Evolutionary conservation across 2,113 vertebrate species (phyloP).

Genomic region (Brachionichthys hirsutus): DNA sequence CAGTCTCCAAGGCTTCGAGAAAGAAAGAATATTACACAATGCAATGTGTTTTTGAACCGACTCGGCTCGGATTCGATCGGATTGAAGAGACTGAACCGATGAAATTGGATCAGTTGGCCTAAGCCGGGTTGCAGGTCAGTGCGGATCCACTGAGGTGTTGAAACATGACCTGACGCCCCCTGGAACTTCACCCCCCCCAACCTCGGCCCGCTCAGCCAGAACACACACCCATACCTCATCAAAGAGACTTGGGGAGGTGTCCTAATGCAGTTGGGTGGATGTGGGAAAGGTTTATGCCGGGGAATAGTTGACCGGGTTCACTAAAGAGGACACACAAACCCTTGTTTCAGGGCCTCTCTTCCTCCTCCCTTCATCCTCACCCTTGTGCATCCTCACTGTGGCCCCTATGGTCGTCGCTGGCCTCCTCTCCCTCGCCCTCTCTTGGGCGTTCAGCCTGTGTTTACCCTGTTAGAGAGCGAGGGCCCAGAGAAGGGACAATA

Average conservation of each 20-base stretch:
- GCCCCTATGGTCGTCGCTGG: constrained; percentile 49
- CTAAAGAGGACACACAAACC: constrained; percentile 51
- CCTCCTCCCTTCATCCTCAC: constrained; percentile 56
- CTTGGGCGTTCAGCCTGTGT: constrained; percentile 58
- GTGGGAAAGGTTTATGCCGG: constrained; percentile 19
- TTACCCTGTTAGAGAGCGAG: constrained; percentile 69
- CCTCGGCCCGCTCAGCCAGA: constrained; percentile 20
- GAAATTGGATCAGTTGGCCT: constrained; percentile 10
- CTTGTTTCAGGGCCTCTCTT: constrained; percentile 54
- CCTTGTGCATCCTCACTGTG: constrained; percentile 47
- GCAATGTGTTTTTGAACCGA: constrained; percentile 7
- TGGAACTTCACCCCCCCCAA: neutral
- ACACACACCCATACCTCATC: constrained; percentile 29
- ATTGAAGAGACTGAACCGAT: constrained; percentile 1
- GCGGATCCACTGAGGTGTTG: constrained; percentile 45
- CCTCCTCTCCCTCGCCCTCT: constrained; percentile 14
- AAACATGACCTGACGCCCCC: constrained; percentile 53
- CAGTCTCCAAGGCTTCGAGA: constrained; percentile 9
- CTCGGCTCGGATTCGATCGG: neutral
- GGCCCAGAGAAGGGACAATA: constrained; percentile 67
- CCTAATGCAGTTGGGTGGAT: constrained; percentile 9
- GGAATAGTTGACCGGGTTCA: constrained; percentile 26
- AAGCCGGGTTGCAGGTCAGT: constrained; percentile 34
- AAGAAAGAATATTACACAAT: constrained; percentile 45
- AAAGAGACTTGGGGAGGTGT: constrained; percentile 33